These are phyloP conservation scores for Rallus limicola DNA, from an alignment of 2,113 vertebrate species.

Conservation along the genomic window DNA sequence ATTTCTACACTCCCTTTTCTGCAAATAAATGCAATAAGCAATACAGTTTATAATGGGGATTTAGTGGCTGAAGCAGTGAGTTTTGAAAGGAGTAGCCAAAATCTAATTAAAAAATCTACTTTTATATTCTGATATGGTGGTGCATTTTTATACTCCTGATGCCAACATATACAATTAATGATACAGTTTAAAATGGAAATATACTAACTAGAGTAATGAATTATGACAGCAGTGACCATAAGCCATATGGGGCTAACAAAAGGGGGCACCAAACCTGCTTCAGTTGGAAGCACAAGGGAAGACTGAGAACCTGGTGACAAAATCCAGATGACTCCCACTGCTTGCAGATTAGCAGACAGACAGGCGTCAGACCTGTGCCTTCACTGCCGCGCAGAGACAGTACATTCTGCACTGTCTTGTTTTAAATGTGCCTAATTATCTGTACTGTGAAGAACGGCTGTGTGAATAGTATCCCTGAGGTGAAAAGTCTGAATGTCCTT, in stretches of 20 bases:
- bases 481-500: background rate
- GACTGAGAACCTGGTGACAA: background rate
- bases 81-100: background rate
- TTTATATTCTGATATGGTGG: background rate
- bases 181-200: background rate
- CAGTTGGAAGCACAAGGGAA: background rate
- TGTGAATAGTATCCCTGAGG: background rate
- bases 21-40: background rate
- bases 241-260: background rate
- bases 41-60: background rate
- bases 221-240: background rate
- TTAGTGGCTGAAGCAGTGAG: background rate
- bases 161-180: background rate
- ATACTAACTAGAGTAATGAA: background rate
- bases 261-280: background rate
- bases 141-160: background rate
- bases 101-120: background rate
- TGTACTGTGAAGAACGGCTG: background rate
- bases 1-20: background rate
- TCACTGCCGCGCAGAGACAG: fast-evolving
- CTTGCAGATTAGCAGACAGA: background rate
- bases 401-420: background rate
- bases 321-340: background rate
- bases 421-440: background rate
- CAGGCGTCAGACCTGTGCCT: background rate